phyloP scores from a whole-genome alignment of 2,797 vertebrate species.

The Spheniscus humboldti region DNA sequence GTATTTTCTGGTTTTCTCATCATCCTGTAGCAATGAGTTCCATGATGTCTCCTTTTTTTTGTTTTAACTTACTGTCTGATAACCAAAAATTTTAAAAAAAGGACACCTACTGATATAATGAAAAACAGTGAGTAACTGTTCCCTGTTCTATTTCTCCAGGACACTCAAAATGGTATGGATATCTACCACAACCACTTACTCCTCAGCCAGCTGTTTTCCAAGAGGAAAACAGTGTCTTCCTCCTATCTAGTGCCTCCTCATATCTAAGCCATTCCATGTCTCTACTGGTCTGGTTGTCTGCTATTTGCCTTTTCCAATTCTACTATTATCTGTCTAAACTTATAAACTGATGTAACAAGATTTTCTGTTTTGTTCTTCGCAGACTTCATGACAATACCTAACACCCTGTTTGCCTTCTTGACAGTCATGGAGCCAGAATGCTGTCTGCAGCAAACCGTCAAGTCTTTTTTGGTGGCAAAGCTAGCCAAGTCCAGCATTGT shows the following conservation, averaged over 20 bases:
- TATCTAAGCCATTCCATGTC: neutral
- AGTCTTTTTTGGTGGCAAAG: neutral
- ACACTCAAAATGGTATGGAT: neutral
- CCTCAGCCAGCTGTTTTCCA: neutral
- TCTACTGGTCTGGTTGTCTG: neutral
- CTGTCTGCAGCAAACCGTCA: neutral
- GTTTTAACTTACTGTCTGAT: neutral
- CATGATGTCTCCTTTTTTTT: neutral
- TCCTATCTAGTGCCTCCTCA: neutral
- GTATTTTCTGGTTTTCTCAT: neutral
- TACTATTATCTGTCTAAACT: neutral
- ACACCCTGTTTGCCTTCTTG: neutral
- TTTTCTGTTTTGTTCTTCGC: neutral
- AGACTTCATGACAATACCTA: neutral
- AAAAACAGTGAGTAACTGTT: neutral
- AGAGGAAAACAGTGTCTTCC: neutral
- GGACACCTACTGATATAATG: neutral
- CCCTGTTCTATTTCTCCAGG: neutral
- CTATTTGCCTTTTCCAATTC: neutral
- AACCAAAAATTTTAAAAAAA: no score
- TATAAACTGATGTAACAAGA: neutral
- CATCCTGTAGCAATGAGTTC: neutral
- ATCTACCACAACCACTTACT: neutral
- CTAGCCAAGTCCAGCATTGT: neutral
- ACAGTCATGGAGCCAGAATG: neutral